These are phyloP conservation scores for Cricetomys ansorgei DNA, from an alignment of 2,113 vertebrate species.

Conservation along the genomic window DNA sequence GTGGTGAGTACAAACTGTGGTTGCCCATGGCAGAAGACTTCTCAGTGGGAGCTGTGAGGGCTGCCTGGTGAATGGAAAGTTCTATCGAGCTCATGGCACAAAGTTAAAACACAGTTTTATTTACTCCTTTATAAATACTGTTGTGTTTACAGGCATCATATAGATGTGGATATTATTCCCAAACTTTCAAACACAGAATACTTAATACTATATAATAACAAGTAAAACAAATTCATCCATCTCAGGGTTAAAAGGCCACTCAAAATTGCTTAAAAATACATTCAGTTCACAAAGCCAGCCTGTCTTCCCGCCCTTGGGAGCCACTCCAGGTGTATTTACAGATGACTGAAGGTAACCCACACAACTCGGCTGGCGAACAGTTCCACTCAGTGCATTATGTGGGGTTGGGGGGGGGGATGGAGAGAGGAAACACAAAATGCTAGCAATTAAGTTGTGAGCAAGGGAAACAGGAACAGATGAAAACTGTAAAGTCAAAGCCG, in stretches of 20 bases:
- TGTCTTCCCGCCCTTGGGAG: slow-evolving; percentile 70
- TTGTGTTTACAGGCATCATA: slow-evolving; percentile 90
- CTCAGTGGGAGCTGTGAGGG: not conserved
- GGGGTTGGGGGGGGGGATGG: not conserved
- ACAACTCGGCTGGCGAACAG: slow-evolving; percentile 40
- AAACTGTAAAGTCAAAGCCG: not conserved
- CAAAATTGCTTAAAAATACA: slow-evolving; percentile 91
- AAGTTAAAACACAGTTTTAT: slow-evolving; percentile 86
- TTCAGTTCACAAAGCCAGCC: slow-evolving; percentile 84
- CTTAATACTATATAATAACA: slow-evolving; percentile 86
- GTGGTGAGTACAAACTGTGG: not conserved
- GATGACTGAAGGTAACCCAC: slow-evolving; percentile 46
- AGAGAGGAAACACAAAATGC: not conserved
- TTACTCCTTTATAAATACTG: slow-evolving; percentile 91
- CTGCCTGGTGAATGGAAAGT: not conserved
- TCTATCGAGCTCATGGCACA: not conserved
- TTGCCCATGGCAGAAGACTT: not conserved
- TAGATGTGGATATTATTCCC: slow-evolving; percentile 87
- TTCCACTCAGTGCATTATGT: not conserved
- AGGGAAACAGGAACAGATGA: not conserved
- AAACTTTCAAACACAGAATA: slow-evolving; percentile 89
- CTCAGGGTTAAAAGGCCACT: slow-evolving; percentile 90
- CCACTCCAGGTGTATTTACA: slow-evolving; percentile 85
- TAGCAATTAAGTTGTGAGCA: not conserved
- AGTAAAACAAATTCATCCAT: slow-evolving; percentile 87